Evolutionary conservation across 2,113 vertebrate genomes (phyloP).

Genomic region (Ursus arctos): DNA sequence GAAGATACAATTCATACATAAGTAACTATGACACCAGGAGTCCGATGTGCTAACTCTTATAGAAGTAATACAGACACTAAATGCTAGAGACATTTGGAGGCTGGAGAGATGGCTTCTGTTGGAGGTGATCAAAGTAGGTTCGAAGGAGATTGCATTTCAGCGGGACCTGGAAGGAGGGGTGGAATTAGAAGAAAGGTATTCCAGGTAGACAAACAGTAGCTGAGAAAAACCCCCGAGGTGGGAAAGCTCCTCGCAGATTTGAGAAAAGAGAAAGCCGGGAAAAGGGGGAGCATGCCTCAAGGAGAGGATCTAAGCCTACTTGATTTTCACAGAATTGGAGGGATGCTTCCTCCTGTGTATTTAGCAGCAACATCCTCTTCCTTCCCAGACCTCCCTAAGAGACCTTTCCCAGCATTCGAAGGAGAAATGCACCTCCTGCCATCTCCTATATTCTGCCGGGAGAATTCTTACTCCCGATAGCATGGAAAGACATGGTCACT

Average conservation of each 20-base stretch:
- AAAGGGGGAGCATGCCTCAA: neutral
- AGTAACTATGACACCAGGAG: neutral
- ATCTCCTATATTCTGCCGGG: neutral
- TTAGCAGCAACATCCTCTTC: neutral
- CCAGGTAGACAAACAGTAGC: neutral
- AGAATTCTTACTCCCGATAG: neutral
- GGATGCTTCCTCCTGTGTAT: neutral
- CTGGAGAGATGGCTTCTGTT: neutral
- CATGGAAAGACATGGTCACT: neutral
- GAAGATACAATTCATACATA: neutral
- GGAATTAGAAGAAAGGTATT: neutral
- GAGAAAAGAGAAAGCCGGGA: neutral
- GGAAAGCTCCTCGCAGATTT: neutral
- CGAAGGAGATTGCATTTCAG: neutral
- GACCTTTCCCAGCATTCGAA: neutral
- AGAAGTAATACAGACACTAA: neutral
- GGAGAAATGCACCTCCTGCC: neutral
- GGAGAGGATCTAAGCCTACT: neutral
- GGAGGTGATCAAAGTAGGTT: neutral
- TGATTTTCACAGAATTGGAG: neutral
- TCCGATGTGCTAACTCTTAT: neutral
- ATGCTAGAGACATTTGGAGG: neutral
- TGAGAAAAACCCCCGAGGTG: neutral
- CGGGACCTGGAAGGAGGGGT: neutral
- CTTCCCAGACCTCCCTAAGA: too few species aligned